Conservation (phyloP, 2,113 vertebrate species). For the Thermophis baileyi region DNA sequence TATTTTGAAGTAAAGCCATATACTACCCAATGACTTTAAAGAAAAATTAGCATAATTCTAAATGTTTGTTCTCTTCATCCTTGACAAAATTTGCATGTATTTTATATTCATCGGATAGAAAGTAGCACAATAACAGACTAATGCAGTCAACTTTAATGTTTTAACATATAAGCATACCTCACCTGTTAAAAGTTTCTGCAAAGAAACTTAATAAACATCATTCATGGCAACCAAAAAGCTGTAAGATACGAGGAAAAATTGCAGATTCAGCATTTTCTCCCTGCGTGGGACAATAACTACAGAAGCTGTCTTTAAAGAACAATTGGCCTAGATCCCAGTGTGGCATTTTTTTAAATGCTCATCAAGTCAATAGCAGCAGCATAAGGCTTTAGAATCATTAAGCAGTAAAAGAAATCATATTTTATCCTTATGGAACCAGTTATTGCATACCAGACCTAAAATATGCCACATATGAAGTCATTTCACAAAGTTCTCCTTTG, state of each 20-base stretch:
- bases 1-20: not conserved
- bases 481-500: not conserved
- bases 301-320: conserved; percentile 72
- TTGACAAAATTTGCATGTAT: not conserved
- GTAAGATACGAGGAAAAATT: conserved; percentile 57
- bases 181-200: not conserved
- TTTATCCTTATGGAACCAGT: not conserved
- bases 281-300: conserved; percentile 69
- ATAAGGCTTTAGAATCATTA: not conserved
- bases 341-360: conserved; percentile 47
- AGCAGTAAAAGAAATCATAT: not conserved
- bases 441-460: not conserved
- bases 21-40: not conserved
- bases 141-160: not conserved
- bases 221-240: conserved; percentile 52
- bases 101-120: not conserved
- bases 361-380: conserved; percentile 37
- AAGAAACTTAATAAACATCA: conserved; percentile 46
- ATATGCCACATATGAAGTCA: not conserved
- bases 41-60: not conserved
- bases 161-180: not conserved
- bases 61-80: not conserved
- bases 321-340: conserved; percentile 63
- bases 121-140: not conserved
- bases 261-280: conserved; percentile 65